Evolutionary conservation across 2,113 vertebrate species (phyloP).

Genomic region (Haemorhous mexicanus): DNA sequence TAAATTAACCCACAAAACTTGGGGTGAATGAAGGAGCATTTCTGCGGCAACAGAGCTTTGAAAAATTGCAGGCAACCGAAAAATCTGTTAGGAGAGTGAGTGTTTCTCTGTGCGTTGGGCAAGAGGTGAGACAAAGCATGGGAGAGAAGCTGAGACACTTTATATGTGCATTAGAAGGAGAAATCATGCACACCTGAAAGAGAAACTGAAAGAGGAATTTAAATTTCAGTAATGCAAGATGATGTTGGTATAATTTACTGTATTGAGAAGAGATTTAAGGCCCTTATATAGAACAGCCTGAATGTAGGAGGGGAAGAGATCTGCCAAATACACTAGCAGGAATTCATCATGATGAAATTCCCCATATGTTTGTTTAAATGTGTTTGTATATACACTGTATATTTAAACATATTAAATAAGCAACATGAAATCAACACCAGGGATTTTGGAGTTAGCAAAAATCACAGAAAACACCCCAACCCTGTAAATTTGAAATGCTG

Average conservation of each 20-base stretch:
- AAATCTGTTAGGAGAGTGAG: neutral
- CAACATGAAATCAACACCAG: neutral
- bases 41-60: neutral
- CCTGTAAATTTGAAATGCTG: neutral
- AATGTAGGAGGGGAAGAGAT: slow-evolving; percentile 8
- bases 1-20: neutral
- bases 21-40: neutral
- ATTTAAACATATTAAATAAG: slow-evolving; percentile 5
- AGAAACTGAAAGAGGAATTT: neutral
- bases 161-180: neutral
- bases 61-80: neutral
- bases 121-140: neutral
- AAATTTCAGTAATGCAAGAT: neutral
- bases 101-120: neutral
- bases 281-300: neutral
- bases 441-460: neutral
- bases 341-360: neutral
- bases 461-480: neutral
- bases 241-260: neutral
- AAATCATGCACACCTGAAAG: neutral
- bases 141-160: neutral
- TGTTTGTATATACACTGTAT: slow-evolving; percentile 6
- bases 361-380: slow-evolving; percentile 47
- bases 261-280: neutral
- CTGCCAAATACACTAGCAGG: neutral